phyloP scores from a whole-genome alignment of 1,140 invertebrate genomes.

The Drosophila repleta region DNA sequence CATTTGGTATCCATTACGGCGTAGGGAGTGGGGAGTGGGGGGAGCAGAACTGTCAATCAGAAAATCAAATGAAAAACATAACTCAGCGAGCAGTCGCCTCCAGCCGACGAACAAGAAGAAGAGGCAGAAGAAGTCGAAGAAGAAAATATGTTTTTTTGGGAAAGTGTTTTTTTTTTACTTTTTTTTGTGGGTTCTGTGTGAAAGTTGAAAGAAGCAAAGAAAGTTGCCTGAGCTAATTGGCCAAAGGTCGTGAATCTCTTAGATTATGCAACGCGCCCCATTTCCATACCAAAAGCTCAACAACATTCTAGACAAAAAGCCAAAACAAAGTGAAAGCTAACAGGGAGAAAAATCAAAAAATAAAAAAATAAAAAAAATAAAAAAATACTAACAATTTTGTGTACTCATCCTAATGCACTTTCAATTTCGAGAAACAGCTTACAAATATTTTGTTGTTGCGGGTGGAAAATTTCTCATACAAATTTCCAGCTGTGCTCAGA shows the following conservation, averaged over 20 bases:
- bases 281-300: slow-evolving; percentile 19
- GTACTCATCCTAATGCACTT: slow-evolving; percentile 65
- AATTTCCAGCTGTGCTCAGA: slow-evolving; percentile 42
- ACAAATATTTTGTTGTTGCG: slow-evolving; percentile 46
- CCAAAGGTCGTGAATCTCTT: slow-evolving; percentile 50
- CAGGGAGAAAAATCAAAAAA: slow-evolving; percentile 61
- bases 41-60: slow-evolving; percentile 48
- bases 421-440: slow-evolving; percentile 45
- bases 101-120: slow-evolving; percentile 40
- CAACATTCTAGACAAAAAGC: slow-evolving; percentile 50
- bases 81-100: slow-evolving; percentile 35
- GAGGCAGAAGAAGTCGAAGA: not conserved
- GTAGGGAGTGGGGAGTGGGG: slow-evolving; percentile 2
- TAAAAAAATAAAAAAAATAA: not conserved
- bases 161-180: slow-evolving; percentile 24
- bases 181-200: slow-evolving; percentile 18
- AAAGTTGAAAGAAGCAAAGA: slow-evolving; percentile 57
- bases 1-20: slow-evolving; percentile 66
- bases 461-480: slow-evolving; percentile 37
- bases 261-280: slow-evolving; percentile 63
- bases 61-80: slow-evolving; percentile 70
- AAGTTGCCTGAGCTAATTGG: slow-evolving; percentile 47
- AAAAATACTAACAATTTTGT: slow-evolving; percentile 12
- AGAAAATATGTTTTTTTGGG: slow-evolving; percentile 43
- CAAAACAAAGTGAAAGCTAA: slow-evolving; percentile 66